Evolutionary conservation across 2,113 vertebrate species (phyloP).

Genomic region (Siniperca chuatsi): DNA sequence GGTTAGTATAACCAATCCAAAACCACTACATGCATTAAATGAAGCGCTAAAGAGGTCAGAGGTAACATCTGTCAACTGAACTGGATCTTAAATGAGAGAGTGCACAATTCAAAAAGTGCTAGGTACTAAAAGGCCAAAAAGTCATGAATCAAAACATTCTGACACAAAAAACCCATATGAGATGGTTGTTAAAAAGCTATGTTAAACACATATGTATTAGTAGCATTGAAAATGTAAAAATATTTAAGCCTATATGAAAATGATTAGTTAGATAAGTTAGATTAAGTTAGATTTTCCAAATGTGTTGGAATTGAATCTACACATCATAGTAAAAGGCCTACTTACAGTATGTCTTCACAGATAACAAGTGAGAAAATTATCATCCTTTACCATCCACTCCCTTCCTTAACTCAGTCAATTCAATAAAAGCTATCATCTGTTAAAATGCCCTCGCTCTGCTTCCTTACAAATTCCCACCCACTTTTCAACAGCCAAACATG

Average conservation of each 20-base stretch:
- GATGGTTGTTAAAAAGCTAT: not conserved
- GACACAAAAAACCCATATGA: not conserved
- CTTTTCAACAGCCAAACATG: constrained; percentile 79
- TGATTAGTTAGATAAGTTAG: not conserved
- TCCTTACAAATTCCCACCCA: constrained; percentile 78
- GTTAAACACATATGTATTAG: not conserved
- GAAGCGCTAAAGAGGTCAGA: constrained; percentile 77
- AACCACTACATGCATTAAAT: constrained; percentile 75
- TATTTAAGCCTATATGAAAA: constrained; percentile 1
- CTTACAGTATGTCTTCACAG: constrained; percentile 64
- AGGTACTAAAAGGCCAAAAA: not conserved
- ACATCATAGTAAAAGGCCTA: constrained; percentile 55
- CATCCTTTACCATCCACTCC: constrained; percentile 55
- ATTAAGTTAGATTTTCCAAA: constrained; percentile 11
- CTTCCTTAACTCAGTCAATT: constrained; percentile 71
- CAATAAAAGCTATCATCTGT: constrained; percentile 74
- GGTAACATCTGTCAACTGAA: constrained; percentile 74
- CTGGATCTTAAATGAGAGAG: constrained; percentile 54
- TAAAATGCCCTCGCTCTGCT: constrained; percentile 73
- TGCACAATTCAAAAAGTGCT: constrained; percentile 39
- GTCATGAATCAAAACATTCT: not conserved
- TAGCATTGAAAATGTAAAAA: not conserved
- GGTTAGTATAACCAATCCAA: constrained; percentile 68
- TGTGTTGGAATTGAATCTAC: not conserved
- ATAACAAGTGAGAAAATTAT: constrained; percentile 37